Conservation (phyloP, 2,888 invertebrate species). For the Diplolepis rosae region DNA sequence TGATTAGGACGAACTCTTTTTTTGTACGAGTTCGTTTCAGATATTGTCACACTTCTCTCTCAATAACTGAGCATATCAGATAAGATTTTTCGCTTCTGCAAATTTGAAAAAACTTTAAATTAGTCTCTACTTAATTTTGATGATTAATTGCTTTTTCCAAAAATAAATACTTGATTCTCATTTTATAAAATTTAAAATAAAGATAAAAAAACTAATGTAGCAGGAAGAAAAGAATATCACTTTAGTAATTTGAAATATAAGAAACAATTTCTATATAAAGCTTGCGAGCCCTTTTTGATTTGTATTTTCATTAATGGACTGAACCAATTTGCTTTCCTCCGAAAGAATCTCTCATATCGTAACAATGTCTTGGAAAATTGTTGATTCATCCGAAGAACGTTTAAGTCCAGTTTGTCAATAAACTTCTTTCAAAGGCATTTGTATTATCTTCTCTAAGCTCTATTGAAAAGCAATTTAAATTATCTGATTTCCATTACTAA, state of each 20-base stretch:
- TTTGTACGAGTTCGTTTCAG: no score
- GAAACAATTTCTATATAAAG: neutral
- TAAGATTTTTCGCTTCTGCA: no score
- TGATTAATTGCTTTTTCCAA: no score
- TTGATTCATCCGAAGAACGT: conserved; percentile 37
- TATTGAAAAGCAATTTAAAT: neutral
- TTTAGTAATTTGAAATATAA: neutral
- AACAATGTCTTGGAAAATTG: conserved; percentile 45
- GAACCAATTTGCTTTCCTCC: neutral
- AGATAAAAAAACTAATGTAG: no score
- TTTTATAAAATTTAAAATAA: no score
- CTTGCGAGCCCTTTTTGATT: neutral
- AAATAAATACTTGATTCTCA: no score
- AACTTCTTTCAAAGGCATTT: conserved; percentile 35
- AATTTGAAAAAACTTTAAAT: no score
- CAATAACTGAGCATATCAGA: no score
- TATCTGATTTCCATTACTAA: neutral
- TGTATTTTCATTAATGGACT: neutral
- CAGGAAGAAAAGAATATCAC: no score
- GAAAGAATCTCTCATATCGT: conserved; percentile 18
- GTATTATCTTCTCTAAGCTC: conserved; percentile 33
- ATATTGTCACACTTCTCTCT: no score
- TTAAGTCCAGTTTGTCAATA: conserved; percentile 37
- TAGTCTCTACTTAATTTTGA: no score
- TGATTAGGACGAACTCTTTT: conserved; percentile 9